A percentile compares a stretch with the other conserved stretches of the same genome.
Evolutionary conservation across 2,797 vertebrate genomes (phyloP).

Genomic region (Delichon dasypus): DNA sequence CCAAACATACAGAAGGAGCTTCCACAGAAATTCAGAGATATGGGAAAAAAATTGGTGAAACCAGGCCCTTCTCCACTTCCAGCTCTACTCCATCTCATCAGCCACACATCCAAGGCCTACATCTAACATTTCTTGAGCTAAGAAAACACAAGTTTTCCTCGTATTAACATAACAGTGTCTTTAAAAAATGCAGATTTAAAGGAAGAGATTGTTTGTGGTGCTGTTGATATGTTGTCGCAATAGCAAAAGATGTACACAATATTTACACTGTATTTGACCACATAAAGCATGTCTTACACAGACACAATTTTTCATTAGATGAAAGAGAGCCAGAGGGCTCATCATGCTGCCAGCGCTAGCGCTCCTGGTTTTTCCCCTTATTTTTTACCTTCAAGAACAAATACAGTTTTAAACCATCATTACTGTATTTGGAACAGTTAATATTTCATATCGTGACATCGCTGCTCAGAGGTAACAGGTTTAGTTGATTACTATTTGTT

Average conservation of each 20-base stretch:
- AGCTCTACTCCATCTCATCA: not conserved
- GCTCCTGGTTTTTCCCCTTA: slow-evolving; percentile 65
- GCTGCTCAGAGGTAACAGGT: slow-evolving; percentile 84
- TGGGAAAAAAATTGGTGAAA: not conserved
- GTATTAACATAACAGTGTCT: slow-evolving; percentile 73
- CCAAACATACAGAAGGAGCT: not conserved
- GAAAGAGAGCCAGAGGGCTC: slow-evolving; percentile 73
- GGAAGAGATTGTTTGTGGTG: slow-evolving; percentile 73
- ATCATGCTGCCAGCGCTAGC: slow-evolving; percentile 59
- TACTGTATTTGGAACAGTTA: slow-evolving; percentile 81
- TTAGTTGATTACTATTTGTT: slow-evolving; percentile 88
- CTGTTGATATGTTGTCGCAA: slow-evolving; percentile 73
- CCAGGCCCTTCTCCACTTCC: not conserved
- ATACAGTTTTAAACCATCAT: slow-evolving; percentile 79
- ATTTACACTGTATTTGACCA: slow-evolving; percentile 80
- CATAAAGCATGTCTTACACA: slow-evolving; percentile 74
- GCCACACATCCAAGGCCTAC: not conserved
- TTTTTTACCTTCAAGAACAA: slow-evolving; percentile 79
- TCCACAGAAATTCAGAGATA: not conserved
- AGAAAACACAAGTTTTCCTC: slow-evolving; percentile 64
- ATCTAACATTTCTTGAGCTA: slow-evolving; percentile 23
- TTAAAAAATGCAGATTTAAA: slow-evolving; percentile 77
- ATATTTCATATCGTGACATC: slow-evolving; percentile 83
- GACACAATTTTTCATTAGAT: slow-evolving; percentile 77
- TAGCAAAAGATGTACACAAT: slow-evolving; percentile 75